phyloP scores from a whole-genome alignment of 1,140 invertebrate genomes.

The Carcinoscorpius rotundicauda region DNA sequence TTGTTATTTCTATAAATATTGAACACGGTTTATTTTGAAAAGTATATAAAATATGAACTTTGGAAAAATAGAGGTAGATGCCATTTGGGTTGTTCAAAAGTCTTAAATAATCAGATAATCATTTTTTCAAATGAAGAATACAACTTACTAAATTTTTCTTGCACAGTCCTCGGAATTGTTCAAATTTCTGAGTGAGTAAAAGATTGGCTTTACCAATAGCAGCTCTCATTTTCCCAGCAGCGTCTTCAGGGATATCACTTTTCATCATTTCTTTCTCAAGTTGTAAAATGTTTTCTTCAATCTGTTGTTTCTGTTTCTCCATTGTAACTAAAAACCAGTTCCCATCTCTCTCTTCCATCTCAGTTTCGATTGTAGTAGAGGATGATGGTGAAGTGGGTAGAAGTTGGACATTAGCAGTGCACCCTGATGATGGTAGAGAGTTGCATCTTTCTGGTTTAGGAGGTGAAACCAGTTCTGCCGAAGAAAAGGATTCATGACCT shows the following conservation, averaged over 20 bases:
- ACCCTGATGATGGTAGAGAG: too few relatives aligned
- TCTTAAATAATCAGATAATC: slow-evolving; percentile 15
- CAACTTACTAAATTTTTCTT: slow-evolving; percentile 61
- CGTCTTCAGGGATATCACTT: slow-evolving; percentile 54
- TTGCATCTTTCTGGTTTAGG: too few relatives aligned
- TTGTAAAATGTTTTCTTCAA: slow-evolving; percentile 50
- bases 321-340: slow-evolving; percentile 59
- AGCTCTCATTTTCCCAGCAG: slow-evolving; percentile 64
- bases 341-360: slow-evolving; percentile 45
- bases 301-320: slow-evolving; percentile 52
- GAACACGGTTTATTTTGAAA: too few relatives aligned
- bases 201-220: slow-evolving; percentile 83
- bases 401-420: too few relatives aligned
- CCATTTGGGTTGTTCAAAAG: not conserved
- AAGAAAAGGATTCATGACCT: too few relatives aligned
- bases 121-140: slow-evolving; percentile 3
- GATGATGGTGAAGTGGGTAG: not conserved
- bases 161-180: slow-evolving; percentile 81
- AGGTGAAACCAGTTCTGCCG: too few relatives aligned
- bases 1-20: too few relatives aligned
- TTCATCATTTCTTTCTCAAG: slow-evolving; percentile 52
- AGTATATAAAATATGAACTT: too few relatives aligned
- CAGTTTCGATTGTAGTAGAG: slow-evolving; percentile 7
- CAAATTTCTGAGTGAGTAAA: slow-evolving; percentile 80
- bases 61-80: too few relatives aligned